Evolutionary conservation across 2,797 vertebrate species (phyloP).

Genomic region (Diplodus puntazzo): DNA sequence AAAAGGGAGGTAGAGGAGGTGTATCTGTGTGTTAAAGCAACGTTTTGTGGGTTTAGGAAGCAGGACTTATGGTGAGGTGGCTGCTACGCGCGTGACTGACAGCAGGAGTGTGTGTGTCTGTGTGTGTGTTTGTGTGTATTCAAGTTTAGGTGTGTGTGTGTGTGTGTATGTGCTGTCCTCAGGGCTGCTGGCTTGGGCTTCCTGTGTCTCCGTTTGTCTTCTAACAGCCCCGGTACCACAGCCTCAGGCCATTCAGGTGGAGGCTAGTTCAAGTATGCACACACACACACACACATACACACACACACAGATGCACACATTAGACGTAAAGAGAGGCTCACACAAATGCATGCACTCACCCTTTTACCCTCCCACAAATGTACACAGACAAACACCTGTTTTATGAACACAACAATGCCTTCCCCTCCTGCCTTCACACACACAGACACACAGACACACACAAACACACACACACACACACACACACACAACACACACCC

Average conservation of each 20-base stretch:
- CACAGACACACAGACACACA: constrained; percentile 40
- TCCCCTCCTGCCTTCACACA: constrained; percentile 5
- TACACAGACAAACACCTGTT: constrained; percentile 66
- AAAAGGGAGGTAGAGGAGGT: constrained; percentile 44
- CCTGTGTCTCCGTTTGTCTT: constrained; percentile 84
- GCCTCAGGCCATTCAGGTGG: constrained; percentile 82
- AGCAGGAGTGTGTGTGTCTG: constrained; percentile 52
- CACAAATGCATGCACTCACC: constrained; percentile 34
- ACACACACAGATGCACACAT: constrained; percentile 17
- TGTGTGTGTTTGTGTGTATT: constrained; percentile 46
- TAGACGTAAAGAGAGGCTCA: constrained; percentile 5
- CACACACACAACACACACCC: constrained; percentile 28
- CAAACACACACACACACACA: constrained; percentile 33
- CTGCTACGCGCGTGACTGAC: constrained; percentile 60
- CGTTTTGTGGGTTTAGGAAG: constrained; percentile 68
- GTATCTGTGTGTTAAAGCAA: constrained; percentile 56
- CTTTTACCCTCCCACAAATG: constrained; percentile 47
- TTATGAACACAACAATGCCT: constrained; percentile 46
- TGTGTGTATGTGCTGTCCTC: constrained; percentile 75
- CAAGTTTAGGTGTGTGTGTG: constrained; percentile 35
- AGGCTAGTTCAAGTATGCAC: constrained; percentile 78
- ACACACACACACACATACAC: constrained; percentile 40
- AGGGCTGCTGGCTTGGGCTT: constrained; percentile 90
- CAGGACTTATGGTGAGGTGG: constrained; percentile 58
- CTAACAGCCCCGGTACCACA: constrained; percentile 74